Conservation (phyloP, 2,888 invertebrate genomes). For the Alloscopus bannaensis region DNA sequence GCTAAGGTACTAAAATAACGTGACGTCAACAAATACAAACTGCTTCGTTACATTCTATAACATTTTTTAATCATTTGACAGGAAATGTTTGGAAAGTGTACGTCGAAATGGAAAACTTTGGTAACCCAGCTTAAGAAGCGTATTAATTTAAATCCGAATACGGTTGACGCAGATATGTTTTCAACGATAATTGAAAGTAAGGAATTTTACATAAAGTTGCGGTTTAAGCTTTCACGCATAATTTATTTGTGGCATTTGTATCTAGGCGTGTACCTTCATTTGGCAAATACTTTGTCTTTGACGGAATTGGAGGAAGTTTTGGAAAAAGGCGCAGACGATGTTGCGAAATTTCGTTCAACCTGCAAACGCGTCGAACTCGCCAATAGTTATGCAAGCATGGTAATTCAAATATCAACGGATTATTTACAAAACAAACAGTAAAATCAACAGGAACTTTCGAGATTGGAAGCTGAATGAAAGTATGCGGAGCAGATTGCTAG, state of each 20-base stretch:
- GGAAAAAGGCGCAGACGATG: slow-evolving; percentile 71
- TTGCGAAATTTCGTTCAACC: slow-evolving; percentile 68
- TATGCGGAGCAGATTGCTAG: no score
- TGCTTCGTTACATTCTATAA: background rate
- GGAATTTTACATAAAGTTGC: slow-evolving; percentile 12
- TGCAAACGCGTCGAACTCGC: slow-evolving; percentile 71
- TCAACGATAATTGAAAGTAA: slow-evolving; percentile 72
- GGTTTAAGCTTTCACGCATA: background rate
- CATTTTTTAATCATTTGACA: slow-evolving; percentile 19
- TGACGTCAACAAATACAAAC: background rate
- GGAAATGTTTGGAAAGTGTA: slow-evolving; percentile 71
- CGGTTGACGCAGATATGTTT: slow-evolving; percentile 67
- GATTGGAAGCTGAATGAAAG: no score
- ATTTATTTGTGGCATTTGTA: slow-evolving; percentile 20
- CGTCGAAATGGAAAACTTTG: slow-evolving; percentile 69
- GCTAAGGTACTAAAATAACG: slow-evolving; percentile 79
- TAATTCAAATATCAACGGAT: slow-evolving; percentile 69
- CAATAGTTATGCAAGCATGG: slow-evolving; percentile 68
- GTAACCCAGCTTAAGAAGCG: slow-evolving; percentile 70
- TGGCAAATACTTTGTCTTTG: slow-evolving; percentile 70
- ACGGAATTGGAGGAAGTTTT: slow-evolving; percentile 71
- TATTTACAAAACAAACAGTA: slow-evolving; percentile 65
- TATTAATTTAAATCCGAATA: slow-evolving; percentile 63
- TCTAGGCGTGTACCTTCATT: slow-evolving; percentile 72
- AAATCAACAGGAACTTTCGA: no score